Conservation (phyloP, 2,888 invertebrate species). For the Rhynchonema sp. region DNA sequence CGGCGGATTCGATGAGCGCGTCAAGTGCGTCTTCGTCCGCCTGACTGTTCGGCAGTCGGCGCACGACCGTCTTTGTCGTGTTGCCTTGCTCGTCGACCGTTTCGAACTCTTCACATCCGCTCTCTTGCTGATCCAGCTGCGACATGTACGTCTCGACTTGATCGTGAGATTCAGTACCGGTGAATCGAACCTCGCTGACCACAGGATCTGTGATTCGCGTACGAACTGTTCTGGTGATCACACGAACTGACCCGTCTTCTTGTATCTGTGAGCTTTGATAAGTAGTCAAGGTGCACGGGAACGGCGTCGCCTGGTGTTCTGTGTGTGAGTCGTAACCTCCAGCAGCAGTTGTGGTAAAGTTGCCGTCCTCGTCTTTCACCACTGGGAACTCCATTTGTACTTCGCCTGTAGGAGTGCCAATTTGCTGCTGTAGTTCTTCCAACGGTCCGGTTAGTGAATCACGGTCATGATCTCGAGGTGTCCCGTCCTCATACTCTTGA, state of each 20-base stretch:
- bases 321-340: not conserved
- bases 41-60: not conserved
- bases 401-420: constrained; percentile 5
- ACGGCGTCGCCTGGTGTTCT: constrained; percentile 6
- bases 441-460: constrained; percentile 21
- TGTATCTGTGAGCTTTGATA: constrained; percentile 20
- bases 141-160: constrained; percentile 12
- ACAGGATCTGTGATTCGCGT: constrained; percentile 24
- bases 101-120: constrained; percentile 18
- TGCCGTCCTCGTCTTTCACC: not conserved
- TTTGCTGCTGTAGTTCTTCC: constrained; percentile 6
- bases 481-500: constrained; percentile 11
- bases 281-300: constrained; percentile 23
- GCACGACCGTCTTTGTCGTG: constrained; percentile 16
- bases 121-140: constrained; percentile 9
- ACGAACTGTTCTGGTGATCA: constrained; percentile 23
- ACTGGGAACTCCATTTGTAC: constrained; percentile 12
- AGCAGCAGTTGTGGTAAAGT: not conserved
- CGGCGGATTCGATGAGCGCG: not conserved
- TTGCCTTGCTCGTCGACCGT: constrained; percentile 24
- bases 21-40: not conserved
- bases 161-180: constrained; percentile 21
- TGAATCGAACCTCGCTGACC: constrained; percentile 21
- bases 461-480: constrained; percentile 16
- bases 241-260: constrained; percentile 20